phyloP scores from a whole-genome alignment of 2,113 vertebrate species.

The Oxyura jamaicensis region DNA sequence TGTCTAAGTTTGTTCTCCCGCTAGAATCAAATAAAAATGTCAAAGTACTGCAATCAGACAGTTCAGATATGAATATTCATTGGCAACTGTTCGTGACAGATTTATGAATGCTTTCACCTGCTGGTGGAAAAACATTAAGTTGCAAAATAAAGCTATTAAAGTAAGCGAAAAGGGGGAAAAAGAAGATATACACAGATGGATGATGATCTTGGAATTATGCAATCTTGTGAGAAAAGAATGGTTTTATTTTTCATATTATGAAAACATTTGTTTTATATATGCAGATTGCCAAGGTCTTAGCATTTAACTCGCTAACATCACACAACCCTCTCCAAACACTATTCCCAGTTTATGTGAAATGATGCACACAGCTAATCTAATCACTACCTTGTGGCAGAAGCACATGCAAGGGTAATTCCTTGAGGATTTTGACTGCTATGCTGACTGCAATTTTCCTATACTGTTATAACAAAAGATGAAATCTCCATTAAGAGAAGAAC shows the following conservation, averaged over 20 bases:
- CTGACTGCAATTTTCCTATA: background rate
- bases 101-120: slow-evolving; percentile 88
- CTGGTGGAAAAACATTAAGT: slow-evolving; percentile 82
- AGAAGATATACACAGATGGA: slow-evolving; percentile 78
- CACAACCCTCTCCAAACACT: background rate
- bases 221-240: slow-evolving; percentile 67
- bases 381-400: slow-evolving; percentile 41
- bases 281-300: slow-evolving; percentile 63
- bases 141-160: slow-evolving; percentile 83
- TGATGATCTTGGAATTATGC: slow-evolving; percentile 74
- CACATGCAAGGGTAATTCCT: slow-evolving; percentile 10
- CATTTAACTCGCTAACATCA: slow-evolving; percentile 48
- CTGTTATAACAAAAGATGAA: slow-evolving; percentile 32
- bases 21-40: slow-evolving; percentile 83
- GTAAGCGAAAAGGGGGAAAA: slow-evolving; percentile 75
- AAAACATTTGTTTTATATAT: slow-evolving; percentile 74
- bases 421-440: background rate
- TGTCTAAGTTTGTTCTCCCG: slow-evolving; percentile 70
- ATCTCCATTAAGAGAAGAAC: background rate
- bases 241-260: slow-evolving; percentile 70
- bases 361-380: slow-evolving; percentile 30
- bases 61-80: slow-evolving; percentile 86
- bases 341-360: background rate
- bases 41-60: slow-evolving; percentile 82
- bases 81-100: slow-evolving; percentile 86